Evolutionary conservation across 2,888 invertebrate species (phyloP).

Genomic region (Galerucella pusilla): DNA sequence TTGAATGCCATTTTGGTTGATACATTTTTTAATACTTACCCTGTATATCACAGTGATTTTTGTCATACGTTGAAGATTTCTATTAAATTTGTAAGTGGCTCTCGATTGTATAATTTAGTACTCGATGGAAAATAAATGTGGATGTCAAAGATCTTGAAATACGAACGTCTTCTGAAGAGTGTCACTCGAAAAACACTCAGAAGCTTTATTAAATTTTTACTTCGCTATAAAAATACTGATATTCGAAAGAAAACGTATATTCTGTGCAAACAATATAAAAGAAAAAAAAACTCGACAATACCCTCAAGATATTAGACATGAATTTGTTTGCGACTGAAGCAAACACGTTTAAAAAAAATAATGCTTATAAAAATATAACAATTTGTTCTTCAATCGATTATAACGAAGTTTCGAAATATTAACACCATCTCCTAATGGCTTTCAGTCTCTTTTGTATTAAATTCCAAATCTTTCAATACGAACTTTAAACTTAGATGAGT

Average conservation of each 20-base stretch:
- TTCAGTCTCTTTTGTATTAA: no score
- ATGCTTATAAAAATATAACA: no score
- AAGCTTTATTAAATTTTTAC: conserved; percentile 49
- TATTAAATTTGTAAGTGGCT: conserved; percentile 53
- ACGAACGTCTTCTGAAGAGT: conserved; percentile 42
- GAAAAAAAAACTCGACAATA: conserved; percentile 8
- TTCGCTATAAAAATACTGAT: conserved; percentile 43
- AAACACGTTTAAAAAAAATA: no score
- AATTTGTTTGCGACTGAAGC: no score
- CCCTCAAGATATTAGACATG: background rate
- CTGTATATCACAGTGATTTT: conserved; percentile 15
- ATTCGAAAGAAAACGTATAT: conserved; percentile 28
- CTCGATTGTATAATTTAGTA: conserved; percentile 57
- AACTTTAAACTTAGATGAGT: conserved; percentile 22
- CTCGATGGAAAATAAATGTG: conserved; percentile 58
- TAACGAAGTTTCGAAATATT: no score
- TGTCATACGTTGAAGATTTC: conserved; percentile 25
- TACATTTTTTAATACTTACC: background rate
- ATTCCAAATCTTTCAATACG: conserved; percentile 9
- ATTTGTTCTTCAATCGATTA: no score
- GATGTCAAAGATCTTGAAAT: conserved; percentile 47
- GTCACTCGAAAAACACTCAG: conserved; percentile 46
- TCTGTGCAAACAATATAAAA: conserved; percentile 16
- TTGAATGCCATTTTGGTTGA: no score
- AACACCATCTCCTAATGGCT: no score